Evolutionary conservation across 2,113 vertebrate genomes (phyloP), one percentile per base, ranked within the genome.

Genomic region (Sphaerodactylus townsendi): DNA sequence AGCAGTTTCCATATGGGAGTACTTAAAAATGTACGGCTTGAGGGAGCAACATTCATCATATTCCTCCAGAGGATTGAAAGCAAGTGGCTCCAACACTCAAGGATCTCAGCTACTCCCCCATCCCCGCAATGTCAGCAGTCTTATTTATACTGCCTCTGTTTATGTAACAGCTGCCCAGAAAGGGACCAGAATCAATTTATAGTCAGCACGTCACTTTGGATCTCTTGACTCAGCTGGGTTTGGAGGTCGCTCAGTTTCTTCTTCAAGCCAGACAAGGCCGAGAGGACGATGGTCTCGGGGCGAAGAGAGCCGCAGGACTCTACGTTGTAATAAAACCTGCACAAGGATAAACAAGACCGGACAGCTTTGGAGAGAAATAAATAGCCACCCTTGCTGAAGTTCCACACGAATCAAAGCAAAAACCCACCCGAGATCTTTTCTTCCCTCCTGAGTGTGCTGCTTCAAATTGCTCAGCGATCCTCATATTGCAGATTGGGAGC

Each of bases 161-260:
- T 10, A 44, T 1, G 10, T 4, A n/a, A 17, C 23, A 13, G 25
- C 1, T 59, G 11, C 5, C 13, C 69, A 23, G 1, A 5, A 5
- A 21, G 50, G 10, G 64, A 35, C 41, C 10, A 50, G 28, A 4
- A 70, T 95, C 95, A 97, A 93, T 99, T 99, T 88, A 99, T 99
- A 65, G 98, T 99, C 77, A 99, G 97, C 21, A 99, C 98, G 0
- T 99, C 98, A 0, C 96, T 99, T 96, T 99, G 99, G 88, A 99
- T 99, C 94, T 99, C 99, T 0, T 99, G 98, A 95, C 98, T 99
- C 88, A 99, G 94, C 87, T 99, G 98, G 3, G 98, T 99, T 95
- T 99, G 99, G 69, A 99, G 96, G 77, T 99, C 98, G 0, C 99
- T 99, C 85, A 99, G 93, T 79, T 99, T 99, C 96, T 98, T 99